A percentile compares a stretch with the other conserved stretches of the same genome.
phyloP scores from a whole-genome alignment of 2,113 vertebrate species.

The Mus spicilegus region DNA sequence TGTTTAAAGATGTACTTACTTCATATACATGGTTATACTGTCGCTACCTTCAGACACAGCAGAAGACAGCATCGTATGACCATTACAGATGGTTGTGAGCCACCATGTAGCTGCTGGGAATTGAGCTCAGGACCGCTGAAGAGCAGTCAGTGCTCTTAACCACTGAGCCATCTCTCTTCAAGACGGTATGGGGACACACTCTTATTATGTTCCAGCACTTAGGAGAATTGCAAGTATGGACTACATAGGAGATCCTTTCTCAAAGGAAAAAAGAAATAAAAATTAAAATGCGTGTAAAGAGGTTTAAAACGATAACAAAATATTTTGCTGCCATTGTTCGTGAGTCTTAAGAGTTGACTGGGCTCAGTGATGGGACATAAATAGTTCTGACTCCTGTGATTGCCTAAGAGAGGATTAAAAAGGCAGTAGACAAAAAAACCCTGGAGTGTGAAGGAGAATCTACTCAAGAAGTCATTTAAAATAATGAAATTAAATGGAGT shows the following conservation, averaged over 20 bases:
- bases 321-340: not conserved
- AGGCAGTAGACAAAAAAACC: not conserved
- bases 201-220: not conserved
- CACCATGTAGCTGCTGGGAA: no score
- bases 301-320: not conserved
- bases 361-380: not conserved
- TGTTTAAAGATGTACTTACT: no score
- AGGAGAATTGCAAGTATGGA: not conserved
- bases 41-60: no score
- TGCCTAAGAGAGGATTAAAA: not conserved
- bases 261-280: not conserved
- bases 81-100: no score
- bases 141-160: no score
- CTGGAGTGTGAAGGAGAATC: not conserved
- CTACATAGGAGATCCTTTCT: not conserved
- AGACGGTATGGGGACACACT: not conserved
- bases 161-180: not conserved
- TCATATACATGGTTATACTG: no score
- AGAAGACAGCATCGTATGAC: no score
- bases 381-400: not conserved
- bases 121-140: no score
- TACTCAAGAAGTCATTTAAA: constrained; percentile 10
- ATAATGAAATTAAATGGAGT: not conserved
- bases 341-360: not conserved
- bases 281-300: not conserved